phyloP scores from a whole-genome alignment of 2,113 vertebrate species.

The Cololabis saira region DNA sequence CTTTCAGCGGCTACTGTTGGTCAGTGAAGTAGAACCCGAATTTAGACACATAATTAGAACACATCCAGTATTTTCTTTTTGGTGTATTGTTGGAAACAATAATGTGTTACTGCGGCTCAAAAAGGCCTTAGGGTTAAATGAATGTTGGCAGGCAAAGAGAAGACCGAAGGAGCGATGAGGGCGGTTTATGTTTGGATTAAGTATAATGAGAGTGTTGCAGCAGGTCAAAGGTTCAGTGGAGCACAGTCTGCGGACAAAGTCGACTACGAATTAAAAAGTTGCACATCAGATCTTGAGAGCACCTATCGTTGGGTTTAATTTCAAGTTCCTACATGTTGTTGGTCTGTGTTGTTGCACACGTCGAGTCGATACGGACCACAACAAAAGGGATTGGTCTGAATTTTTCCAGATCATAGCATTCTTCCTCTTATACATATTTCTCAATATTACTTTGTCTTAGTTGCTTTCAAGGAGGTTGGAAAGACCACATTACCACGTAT shows the following conservation, averaged over 20 bases:
- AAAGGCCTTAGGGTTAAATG: slow-evolving; percentile 1
- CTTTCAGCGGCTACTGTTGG: slow-evolving; percentile 36
- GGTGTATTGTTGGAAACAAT: slow-evolving; percentile 10
- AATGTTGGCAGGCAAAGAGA: slow-evolving; percentile 1
- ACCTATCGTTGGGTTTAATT: neutral
- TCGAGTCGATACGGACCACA: too few relatives aligned
- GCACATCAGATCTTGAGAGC: neutral
- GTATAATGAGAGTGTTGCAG: neutral
- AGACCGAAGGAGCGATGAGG: neutral
- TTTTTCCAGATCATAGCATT: too few relatives aligned
- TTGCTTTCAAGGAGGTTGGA: too few relatives aligned
- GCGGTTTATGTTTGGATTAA: slow-evolving; percentile 1
- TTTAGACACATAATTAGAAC: slow-evolving; percentile 45
- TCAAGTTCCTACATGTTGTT: neutral
- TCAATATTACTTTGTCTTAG: too few relatives aligned
- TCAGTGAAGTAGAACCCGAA: slow-evolving; percentile 25
- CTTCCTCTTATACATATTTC: too few relatives aligned
- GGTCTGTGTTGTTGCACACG: too few relatives aligned
- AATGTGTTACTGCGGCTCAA: slow-evolving; percentile 7
- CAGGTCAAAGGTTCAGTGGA: slow-evolving; percentile 4
- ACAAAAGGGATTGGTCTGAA: too few relatives aligned
- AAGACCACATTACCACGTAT: too few relatives aligned
- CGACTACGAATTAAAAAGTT: neutral
- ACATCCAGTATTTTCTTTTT: slow-evolving; percentile 3
- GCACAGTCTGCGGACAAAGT: neutral